These are phyloP conservation scores for Diplosoma virens DNA, from an alignment of 23 tunicate genomes.

Conservation along the genomic window DNA sequence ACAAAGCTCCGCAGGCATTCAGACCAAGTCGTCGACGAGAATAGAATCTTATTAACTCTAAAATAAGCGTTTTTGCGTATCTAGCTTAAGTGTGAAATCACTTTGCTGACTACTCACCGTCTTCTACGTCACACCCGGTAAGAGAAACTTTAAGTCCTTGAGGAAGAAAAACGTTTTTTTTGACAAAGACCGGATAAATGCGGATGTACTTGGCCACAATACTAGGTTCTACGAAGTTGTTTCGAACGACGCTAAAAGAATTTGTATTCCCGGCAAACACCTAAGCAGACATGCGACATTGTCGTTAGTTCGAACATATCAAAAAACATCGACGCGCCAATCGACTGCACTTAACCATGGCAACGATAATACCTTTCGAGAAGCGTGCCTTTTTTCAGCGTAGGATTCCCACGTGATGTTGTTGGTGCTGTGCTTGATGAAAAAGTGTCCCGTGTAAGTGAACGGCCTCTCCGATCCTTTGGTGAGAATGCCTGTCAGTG, in stretches of 20 bases:
- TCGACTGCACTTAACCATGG: not conserved
- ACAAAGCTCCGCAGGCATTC: too few species aligned
- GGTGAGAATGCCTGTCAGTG: slow-evolving; percentile 50
- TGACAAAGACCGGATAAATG: slow-evolving; percentile 52
- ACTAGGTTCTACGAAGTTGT: slow-evolving; percentile 72
- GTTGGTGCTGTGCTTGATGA: slow-evolving; percentile 59
- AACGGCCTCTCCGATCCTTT: slow-evolving; percentile 47
- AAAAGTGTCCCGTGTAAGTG: slow-evolving; percentile 42
- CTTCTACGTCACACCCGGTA: slow-evolving; percentile 40
- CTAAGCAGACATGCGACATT: slow-evolving; percentile 20
- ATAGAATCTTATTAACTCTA: too few species aligned
- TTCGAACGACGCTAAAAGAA: slow-evolving; percentile 45
- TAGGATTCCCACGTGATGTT: slow-evolving; percentile 43
- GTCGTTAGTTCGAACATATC: not conserved
- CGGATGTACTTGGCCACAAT: slow-evolving; percentile 65
- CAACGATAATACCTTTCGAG: slow-evolving; percentile 47
- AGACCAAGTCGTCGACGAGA: too few species aligned
- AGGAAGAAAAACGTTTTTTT: not conserved
- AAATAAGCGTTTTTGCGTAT: too few species aligned
- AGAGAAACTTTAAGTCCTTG: slow-evolving; percentile 56
- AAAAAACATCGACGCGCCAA: not conserved
- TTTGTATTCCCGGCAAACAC: slow-evolving; percentile 66
- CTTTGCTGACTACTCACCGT: too few species aligned
- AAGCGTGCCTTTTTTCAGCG: slow-evolving; percentile 34
- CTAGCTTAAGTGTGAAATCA: too few species aligned